These are phyloP conservation scores for Napeogenes sylphis DNA, from an alignment of 2,888 invertebrate species.

Conservation along the genomic window DNA sequence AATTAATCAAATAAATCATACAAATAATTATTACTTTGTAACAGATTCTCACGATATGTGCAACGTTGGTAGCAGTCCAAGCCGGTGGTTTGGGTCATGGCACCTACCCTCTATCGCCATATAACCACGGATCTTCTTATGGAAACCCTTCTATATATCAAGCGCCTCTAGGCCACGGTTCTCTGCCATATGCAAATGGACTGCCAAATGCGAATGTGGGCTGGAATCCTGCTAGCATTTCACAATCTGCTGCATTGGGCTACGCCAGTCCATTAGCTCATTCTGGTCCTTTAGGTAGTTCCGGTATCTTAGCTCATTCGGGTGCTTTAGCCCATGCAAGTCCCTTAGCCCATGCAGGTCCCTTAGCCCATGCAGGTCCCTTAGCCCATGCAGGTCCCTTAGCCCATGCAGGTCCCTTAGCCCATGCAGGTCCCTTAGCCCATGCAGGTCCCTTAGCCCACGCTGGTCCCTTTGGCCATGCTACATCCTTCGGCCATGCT, in stretches of 20 bases:
- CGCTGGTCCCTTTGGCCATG: slow-evolving; percentile 24
- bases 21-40: slow-evolving; percentile 12
- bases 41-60: slow-evolving; percentile 61
- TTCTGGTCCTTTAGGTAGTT: slow-evolving; percentile 19
- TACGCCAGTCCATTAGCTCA: slow-evolving; percentile 20
- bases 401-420: slow-evolving; percentile 30
- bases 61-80: slow-evolving; percentile 63
- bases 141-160: slow-evolving; percentile 14
- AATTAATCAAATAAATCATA: slow-evolving; percentile 11
- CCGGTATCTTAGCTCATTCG: slow-evolving; percentile 25
- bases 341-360: slow-evolving; percentile 25
- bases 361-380: slow-evolving; percentile 30
- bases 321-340: slow-evolving; percentile 21
- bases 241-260: slow-evolving; percentile 21
- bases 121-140: slow-evolving; percentile 15
- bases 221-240: slow-evolving; percentile 7
- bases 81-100: slow-evolving; percentile 67
- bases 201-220: slow-evolving; percentile 4
- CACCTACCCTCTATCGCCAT: slow-evolving; percentile 34
- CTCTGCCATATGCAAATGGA: slow-evolving; percentile 16
- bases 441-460: slow-evolving; percentile 26
- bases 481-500: slow-evolving; percentile 29
- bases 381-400: slow-evolving; percentile 36
- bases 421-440: slow-evolving; percentile 27
- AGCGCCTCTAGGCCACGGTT: slow-evolving; percentile 22